Evolutionary conservation across 2,113 vertebrate species (phyloP), one percentile per base, ranked within the genome.

Genomic region (Mirza zaza): DNA sequence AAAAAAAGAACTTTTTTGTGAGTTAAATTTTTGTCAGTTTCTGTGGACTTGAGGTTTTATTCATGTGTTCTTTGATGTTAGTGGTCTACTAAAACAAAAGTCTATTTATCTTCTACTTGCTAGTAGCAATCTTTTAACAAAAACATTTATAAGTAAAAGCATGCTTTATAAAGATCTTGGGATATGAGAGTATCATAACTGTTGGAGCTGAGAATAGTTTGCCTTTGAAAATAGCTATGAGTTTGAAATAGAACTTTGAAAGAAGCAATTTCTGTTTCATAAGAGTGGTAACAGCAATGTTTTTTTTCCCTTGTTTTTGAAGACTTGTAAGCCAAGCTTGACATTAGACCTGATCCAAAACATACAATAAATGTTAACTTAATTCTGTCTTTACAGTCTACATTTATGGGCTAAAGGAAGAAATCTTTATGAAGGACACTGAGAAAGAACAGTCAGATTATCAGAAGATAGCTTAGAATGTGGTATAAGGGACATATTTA

Each of bases 61-160:
- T 96, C 68, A 32, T 75, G 9, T 93, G 13, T 96, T 85, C 27
- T 94, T 97, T 87, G 65, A 79, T 96, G 23, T 98, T 85, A 89
- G 12, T 80, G 39, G 32, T 71, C n/a, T 93, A 0, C 86, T 93
- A 95, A 85, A 59, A 32, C 23, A 65, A 81, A 92, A 86, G 25
- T 55, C 29, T 76, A 12, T 65, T 90, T 95, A 32, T 77, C 93
- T 97, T 94, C 93, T 86, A 88, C 82, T 82, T 88, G 32, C 32
- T 91, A 79, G 48, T 86, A 77, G 29, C 29, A n/a, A 0, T 89
- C 55, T 93, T 68, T 75, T 86, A 91, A 79, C 17, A 91, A 88
- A 97, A 77, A 87, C 65, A 42, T 61, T 89, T 79, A 36, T 0
- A 95, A 91, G 55, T 89, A 48, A 80, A 95, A 92, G 17, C 45